Evolutionary conservation across 2,797 vertebrate genomes (phyloP).

Genomic region (Acanthopagrus latus): DNA sequence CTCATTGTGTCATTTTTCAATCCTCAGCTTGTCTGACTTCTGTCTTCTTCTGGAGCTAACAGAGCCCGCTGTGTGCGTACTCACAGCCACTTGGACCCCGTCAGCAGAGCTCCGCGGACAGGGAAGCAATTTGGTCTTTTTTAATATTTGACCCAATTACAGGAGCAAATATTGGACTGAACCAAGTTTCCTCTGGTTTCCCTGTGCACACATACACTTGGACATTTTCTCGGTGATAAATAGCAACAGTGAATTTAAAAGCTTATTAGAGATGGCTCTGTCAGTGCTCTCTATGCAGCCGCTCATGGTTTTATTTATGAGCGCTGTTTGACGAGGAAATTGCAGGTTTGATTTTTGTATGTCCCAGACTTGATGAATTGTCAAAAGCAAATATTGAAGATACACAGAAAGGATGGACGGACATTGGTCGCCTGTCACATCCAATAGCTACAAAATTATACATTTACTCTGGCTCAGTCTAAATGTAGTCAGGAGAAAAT

Average conservation of each 20-base stretch:
- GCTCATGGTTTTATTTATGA: slow-evolving; percentile 70
- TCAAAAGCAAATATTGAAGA: slow-evolving; percentile 75
- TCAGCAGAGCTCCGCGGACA: slow-evolving; percentile 69
- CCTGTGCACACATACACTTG: slow-evolving; percentile 58
- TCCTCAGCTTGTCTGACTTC: slow-evolving; percentile 68
- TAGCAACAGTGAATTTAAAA: slow-evolving; percentile 73
- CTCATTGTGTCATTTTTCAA: slow-evolving; percentile 82
- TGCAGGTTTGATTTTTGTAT: slow-evolving; percentile 72
- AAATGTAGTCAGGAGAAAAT: slow-evolving; percentile 50
- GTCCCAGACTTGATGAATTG: slow-evolving; percentile 69
- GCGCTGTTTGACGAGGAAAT: slow-evolving; percentile 74
- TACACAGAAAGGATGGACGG: slow-evolving; percentile 57
- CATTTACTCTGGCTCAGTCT: slow-evolving; percentile 64
- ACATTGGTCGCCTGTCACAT: slow-evolving; percentile 69
- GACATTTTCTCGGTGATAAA: slow-evolving; percentile 73
- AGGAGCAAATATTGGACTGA: slow-evolving; percentile 80
- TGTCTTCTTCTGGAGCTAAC: slow-evolving; percentile 67
- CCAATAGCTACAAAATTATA: slow-evolving; percentile 60
- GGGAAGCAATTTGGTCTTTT: slow-evolving; percentile 80
- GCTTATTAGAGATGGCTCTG: slow-evolving; percentile 70
- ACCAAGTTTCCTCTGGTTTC: slow-evolving; percentile 77
- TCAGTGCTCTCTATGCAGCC: slow-evolving; percentile 60
- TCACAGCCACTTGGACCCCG: slow-evolving; percentile 57
- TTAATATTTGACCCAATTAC: slow-evolving; percentile 82
- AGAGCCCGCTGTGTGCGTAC: slow-evolving; percentile 75